Conservation (phyloP, 2,797 vertebrate genomes). For the Amniataba percoides region DNA sequence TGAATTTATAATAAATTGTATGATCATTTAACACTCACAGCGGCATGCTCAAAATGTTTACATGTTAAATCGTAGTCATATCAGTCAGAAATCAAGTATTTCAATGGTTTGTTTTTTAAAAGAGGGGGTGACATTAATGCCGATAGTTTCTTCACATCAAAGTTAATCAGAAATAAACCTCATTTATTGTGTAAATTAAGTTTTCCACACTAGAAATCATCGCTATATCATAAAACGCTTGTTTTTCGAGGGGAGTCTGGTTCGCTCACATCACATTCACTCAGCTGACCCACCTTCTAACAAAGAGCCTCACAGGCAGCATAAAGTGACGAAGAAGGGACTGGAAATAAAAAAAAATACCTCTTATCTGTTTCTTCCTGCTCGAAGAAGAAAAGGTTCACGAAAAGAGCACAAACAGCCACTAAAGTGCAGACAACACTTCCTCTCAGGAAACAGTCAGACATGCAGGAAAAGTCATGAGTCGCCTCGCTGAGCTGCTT, state of each 20-base stretch:
- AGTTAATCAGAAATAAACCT: rapidly evolving
- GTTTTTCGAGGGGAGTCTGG: not conserved
- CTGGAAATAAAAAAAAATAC: conserved; percentile 3
- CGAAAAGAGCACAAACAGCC: not conserved
- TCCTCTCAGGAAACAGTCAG: too few relatives aligned
- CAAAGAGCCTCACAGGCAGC: conserved; percentile 18
- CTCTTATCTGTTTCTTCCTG: not conserved
- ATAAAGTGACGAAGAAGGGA: conserved; percentile 19
- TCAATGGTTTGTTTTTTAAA: too few relatives aligned
- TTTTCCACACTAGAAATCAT: not conserved
- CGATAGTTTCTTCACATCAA: not conserved
- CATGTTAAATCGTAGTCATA: too few relatives aligned
- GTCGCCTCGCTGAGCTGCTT: too few relatives aligned
- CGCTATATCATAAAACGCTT: not conserved
- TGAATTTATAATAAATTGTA: not conserved
- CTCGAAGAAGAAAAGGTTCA: not conserved
- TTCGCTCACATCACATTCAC: too few relatives aligned
- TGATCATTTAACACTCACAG: not conserved
- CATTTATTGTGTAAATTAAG: rapidly evolving
- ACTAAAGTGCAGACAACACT: not conserved
- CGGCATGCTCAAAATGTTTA: too few relatives aligned
- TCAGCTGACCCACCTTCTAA: conserved; percentile 43
- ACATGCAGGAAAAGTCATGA: too few relatives aligned
- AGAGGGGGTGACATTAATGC: not conserved
- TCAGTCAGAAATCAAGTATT: too few relatives aligned